Base-by-base conservation (phyloP, 2,888 invertebrate species). In the Lamellibrachia satsuma region DNA sequence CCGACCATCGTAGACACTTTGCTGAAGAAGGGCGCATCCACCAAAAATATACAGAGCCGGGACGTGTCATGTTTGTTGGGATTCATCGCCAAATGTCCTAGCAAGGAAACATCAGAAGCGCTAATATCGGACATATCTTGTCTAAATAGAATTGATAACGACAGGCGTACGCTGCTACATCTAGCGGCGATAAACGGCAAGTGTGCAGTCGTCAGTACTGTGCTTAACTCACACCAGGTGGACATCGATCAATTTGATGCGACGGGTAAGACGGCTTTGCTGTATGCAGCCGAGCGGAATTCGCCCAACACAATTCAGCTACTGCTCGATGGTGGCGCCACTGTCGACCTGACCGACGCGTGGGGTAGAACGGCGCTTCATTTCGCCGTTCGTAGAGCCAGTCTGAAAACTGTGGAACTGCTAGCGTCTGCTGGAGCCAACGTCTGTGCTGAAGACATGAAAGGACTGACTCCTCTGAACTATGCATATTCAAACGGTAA, bases 301-400 rank as follows among this genome's bases (percentile, higher is more conserved):
- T 75, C 75, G 2, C 75, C 75, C 75, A n/a, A 75, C n/a, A 22
- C n/a, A 75, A 75, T 75, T 4, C 75, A 75, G 75, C 75, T 75
- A 15, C 75, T 75, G 3, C 75, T 75, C 75, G 22, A 75, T n/a
- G 22, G 75, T 75, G 75, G 75, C 75, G 75, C 75, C n/a, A 75
- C 6, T 22, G 75, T 75, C 75, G 22, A 22, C 2, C 6, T 75
- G 22, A 75, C 75, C 75, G 75, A 75, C 75, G 75, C 75, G n/a
- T 75, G 75, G 75, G 75, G n/a, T n/a, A 75, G 75, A 75, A 75
- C 75, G 75, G 75, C 75, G 22, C 75, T 75, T 22, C 75, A 75
- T 15, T 75, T 75, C 22, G 75, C 75, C 75, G 75, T 75, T 2
- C 75, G 75, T 1, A 75, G 75, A 75, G 22, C 75, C n/a, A 75